Conservation (phyloP, 1,140 invertebrate genomes). For the Drosophila orena region DNA sequence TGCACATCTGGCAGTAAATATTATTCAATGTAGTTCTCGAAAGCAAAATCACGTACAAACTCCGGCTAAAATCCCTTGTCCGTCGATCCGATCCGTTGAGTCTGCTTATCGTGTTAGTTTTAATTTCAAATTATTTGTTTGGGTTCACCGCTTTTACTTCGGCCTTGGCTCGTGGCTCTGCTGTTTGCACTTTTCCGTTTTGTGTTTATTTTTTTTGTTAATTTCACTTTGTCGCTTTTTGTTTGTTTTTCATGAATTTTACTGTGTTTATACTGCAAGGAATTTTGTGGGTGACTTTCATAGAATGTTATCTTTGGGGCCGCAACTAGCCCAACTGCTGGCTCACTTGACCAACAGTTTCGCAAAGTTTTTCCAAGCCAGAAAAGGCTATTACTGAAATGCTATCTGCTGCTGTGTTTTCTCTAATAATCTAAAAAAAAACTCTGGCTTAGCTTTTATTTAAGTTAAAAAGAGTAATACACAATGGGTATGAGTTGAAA, state of each 20-base stretch:
- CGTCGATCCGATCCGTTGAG: constrained; percentile 6
- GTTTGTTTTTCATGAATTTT: constrained; percentile 58
- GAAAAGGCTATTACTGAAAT: neutral
- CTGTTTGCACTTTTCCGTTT: constrained; percentile 30
- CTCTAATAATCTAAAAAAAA: too few species aligned
- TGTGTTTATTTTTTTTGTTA: constrained; percentile 46
- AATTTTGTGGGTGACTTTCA: constrained; percentile 21
- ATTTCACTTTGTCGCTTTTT: constrained; percentile 35
- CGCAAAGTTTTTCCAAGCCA: neutral
- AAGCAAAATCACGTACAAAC: constrained; percentile 65
- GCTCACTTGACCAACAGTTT: neutral
- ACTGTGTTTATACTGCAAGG: constrained; percentile 39
- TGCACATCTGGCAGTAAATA: constrained; percentile 56
- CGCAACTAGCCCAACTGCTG: neutral
- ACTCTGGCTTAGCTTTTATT: too few species aligned
- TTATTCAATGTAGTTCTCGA: constrained; percentile 71
- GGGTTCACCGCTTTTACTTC: constrained; percentile 29
- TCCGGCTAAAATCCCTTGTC: constrained; percentile 21
- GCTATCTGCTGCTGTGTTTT: too few species aligned
- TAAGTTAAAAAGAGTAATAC: too few species aligned
- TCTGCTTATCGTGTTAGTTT: constrained; percentile 35
- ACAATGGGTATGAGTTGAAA: too few species aligned
- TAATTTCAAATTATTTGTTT: constrained; percentile 74
- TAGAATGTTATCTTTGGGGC: constrained; percentile 33
- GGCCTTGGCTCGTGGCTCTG: constrained; percentile 22